A percentile compares a stretch with the other conserved stretches of the same genome.
phyloP scores from a whole-genome alignment of 2,113 vertebrate species.

The Notarius quadriscutis region DNA sequence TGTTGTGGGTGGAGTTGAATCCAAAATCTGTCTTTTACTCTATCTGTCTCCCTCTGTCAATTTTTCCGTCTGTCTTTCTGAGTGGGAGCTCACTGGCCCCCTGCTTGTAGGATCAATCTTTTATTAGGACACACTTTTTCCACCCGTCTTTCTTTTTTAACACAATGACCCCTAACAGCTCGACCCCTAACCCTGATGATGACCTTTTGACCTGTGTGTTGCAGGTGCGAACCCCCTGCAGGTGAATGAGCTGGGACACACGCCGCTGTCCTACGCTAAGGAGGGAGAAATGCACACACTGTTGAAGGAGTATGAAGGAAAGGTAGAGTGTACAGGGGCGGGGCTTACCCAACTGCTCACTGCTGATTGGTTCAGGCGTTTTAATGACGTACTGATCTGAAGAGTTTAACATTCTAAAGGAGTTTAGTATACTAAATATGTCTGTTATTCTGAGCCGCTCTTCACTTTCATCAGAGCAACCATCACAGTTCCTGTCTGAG shows the following conservation, averaged over 20 bases:
- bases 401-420: background rate
- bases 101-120: constrained; percentile 13
- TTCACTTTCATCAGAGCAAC: background rate
- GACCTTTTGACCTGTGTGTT: constrained; percentile 65
- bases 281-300: constrained; percentile 85
- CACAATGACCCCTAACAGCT: constrained; percentile 19
- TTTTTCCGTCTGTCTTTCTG: background rate
- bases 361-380: background rate
- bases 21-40: background rate
- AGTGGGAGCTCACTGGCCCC: constrained; percentile 13
- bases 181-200: constrained; percentile 28
- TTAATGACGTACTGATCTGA: background rate
- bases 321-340: constrained; percentile 70
- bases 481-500: background rate
- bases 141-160: background rate
- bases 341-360: background rate
- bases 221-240: constrained; percentile 90
- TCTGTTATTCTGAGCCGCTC: background rate
- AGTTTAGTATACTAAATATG: background rate
- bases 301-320: constrained; percentile 79
- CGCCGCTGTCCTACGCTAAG: constrained; percentile 83
- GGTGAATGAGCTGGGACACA: constrained; percentile 89
- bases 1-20: background rate
- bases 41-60: background rate
- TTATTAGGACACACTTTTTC: background rate